Base-by-base conservation (phyloP, 2,888 invertebrate genomes). In the Lepidonotus clava region DNA sequence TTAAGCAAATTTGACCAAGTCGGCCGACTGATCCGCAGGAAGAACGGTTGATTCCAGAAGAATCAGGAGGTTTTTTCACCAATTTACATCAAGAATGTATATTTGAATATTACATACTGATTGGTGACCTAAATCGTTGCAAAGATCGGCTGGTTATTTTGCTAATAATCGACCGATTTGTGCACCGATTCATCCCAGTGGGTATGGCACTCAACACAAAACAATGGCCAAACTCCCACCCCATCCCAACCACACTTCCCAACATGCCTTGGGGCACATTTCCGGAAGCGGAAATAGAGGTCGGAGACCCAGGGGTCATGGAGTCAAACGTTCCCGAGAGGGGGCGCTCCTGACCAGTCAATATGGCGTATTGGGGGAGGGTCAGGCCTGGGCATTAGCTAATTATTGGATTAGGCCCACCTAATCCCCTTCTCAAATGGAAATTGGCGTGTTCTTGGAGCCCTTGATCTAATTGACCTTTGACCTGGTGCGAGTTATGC, bases 341-440 rank as follows among this genome's bases (percentile, higher is more conserved):
- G 28, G 61, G 61, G 61, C 5, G 61, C 28, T 61, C 11, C 28
- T 28, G 61, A 61, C 61, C 24, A 32, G 61, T 61, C 61, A 61
- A 61, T 61, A 61, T 32, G 21, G 61, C 61, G 61, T 32, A 61
- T 61, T n/a, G 61, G 2, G 5, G 28, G 28, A 28, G 61, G 61
- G 24, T 24, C 61, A 61, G 61, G 28, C 61, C 24, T 61, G 61
- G 28, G 61, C 61, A 61, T 61, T 61, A 61, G 61, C 61, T 61
- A 61, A 61, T 61, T 61, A 61, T 61, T 61, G 28, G 61, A 61
- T 61, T 61, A 61, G 11, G 28, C 28, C 5, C 4, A 11, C 11
- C 61, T 61, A 61, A 61, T 61, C 61, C 24, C 61, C 61, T 61
- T 61, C 61, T 61, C 61, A 61, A 61, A 61, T 61, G 61, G 61